Evolutionary conservation across 2,113 vertebrate genomes (phyloP).

Genomic region (Sturnira hondurensis): DNA sequence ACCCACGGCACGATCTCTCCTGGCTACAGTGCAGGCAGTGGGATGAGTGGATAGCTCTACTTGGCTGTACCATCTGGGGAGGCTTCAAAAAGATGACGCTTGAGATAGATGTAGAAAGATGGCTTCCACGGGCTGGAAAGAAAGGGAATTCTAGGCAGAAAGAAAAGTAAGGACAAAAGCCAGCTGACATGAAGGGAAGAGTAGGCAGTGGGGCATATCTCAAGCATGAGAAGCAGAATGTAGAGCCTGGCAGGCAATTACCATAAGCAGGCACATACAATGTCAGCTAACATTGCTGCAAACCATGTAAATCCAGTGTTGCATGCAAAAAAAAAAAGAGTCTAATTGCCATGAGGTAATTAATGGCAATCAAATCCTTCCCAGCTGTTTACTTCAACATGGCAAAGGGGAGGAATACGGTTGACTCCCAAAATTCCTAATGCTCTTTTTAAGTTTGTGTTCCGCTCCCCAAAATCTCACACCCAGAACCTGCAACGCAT

Average conservation of each 20-base stretch:
- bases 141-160: background rate
- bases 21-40: background rate
- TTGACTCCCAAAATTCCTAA: background rate
- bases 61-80: background rate
- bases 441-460: background rate
- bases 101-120: background rate
- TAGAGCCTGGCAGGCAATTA: background rate
- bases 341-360: background rate
- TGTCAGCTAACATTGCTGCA: background rate
- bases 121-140: background rate
- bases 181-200: background rate
- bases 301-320: background rate
- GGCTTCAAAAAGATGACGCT: background rate
- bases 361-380: background rate
- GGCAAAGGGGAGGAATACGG: background rate
- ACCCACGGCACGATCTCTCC: rapidly evolving
- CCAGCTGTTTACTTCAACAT: background rate
- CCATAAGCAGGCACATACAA: too few species aligned
- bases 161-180: background rate
- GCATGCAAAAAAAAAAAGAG: background rate
- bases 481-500: background rate
- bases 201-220: background rate
- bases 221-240: background rate
- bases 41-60: background rate
- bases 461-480: background rate